Base-by-base conservation (phyloP, 2,113 vertebrate genomes). In the Prunella fulvescens region DNA sequence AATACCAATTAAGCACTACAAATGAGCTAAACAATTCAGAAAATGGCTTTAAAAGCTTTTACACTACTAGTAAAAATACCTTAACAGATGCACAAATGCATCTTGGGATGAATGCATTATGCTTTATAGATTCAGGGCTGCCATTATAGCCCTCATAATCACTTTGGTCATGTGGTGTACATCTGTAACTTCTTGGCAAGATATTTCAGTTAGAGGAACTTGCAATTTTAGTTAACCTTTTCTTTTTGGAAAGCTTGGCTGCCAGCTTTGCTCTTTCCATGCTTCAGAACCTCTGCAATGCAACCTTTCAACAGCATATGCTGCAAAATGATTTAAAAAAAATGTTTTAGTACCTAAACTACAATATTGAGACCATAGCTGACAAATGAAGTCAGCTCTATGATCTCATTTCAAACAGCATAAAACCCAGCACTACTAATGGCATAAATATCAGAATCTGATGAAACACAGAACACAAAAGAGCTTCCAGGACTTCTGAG, bases 41-140 rank as follows among this genome's bases (percentile, higher is more conserved):
- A 92, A 94, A 89, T 25, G 2, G 22, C 53, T 89, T 96, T 79
- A 51, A 87, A 87, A 81, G 37, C 65, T 81, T 73, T 93, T 84
- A 81, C 7, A 18, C 11, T 56, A 84, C 47, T 42, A 83, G 67
- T 74, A 90, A 95, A 96, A 95, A 81, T 80, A 86, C 64, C 56
- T 94, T 94, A 95, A 81, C 88, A 96, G 90, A 95, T 95, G 90
- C 40, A 86, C n/a, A 95, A 96, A 81, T 79, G 56, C 65, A 95
- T 73, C 79, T 94, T 88, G 94, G 82, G 82, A 93, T 86, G 76
- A 90, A 95, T 79, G 28, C 18, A 74, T 93, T 83, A 78, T 88
- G 64, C 12, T 7, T 90, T 95, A 90, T 50, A 62, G 80, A 96
- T 94, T 94, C 76, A 83, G 60, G 48, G 37, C 48, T 93, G 71